Conservation (phyloP, 2,888 invertebrate genomes). For the Spatulosminthurus flaviceps region DNA sequence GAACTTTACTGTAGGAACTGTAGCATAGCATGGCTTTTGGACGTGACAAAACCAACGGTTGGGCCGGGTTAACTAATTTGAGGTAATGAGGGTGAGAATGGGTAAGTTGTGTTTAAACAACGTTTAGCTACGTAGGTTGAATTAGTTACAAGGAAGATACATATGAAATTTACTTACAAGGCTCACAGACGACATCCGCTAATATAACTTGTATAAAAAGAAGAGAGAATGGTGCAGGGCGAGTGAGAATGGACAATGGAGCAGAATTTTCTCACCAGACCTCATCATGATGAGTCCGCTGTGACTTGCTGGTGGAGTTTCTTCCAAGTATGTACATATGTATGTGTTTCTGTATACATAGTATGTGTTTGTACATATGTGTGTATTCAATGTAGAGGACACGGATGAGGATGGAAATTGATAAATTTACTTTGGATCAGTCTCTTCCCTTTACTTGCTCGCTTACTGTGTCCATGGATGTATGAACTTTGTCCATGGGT, state of each 20-base stretch:
- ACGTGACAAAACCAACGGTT: neutral
- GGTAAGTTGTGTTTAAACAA: neutral
- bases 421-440: conserved; percentile 46
- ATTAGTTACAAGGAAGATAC: neutral
- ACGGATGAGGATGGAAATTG: conserved; percentile 43
- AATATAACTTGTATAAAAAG: neutral
- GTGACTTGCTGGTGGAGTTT: neutral
- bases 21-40: neutral
- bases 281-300: conserved; percentile 24
- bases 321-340: neutral
- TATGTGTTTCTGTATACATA: too few relatives aligned
- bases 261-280: conserved; percentile 43
- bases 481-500: conserved; percentile 10
- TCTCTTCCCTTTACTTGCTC: conserved; percentile 9
- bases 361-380: too few relatives aligned
- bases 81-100: conserved; percentile 24
- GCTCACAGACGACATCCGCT: conserved; percentile 29
- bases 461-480: conserved; percentile 23
- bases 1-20: neutral
- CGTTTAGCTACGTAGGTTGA: too few relatives aligned
- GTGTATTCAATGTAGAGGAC: too few relatives aligned
- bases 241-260: conserved; percentile 38
- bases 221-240: neutral
- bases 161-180: neutral
- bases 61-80: neutral